Base-by-base conservation (phyloP, 1,140 invertebrate genomes). In the Leptonema lineaticorne region DNA sequence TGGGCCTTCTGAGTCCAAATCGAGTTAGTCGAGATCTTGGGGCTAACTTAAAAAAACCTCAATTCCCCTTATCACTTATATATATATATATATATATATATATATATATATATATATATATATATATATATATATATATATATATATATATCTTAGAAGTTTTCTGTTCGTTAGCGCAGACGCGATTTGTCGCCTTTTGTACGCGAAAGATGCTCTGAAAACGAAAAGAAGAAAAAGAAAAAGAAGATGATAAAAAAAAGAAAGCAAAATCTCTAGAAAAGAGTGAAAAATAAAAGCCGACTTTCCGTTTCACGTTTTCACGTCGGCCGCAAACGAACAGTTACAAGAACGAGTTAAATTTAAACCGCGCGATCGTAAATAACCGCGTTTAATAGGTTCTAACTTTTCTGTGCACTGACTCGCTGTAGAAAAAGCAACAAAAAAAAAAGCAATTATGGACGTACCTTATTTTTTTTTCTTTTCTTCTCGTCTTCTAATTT, bases 1-100 rank as follows among this genome's bases (percentile, higher is more conserved):
- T 53, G 50, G 50, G 50, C 50, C 50, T 53, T 53, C 50, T 24
- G 50, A 53, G 50, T 24, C 22, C 50, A 53, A 53, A 53, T 53
- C 50, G 50, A 53, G 50, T 53, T 53, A 53, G 50, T 24, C 22
- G 22, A 24, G 22, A 24, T 41, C 37, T 16, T 41, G n/a, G n/a
- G n/a, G n/a, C n/a, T n/a, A n/a, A n/a, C n/a, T n/a, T 7, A 24
- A 53, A 24, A 53, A 22, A 53, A 24, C 50, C 24, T 24, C 50
- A 26, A 53, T 53, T 26, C 50, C 22, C 50, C 50, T 53, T 53
- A 53, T 53, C n/a, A n/a, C n/a, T n/a, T n/a, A n/a, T n/a, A n/a
- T n/a, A n/a, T n/a, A n/a, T n/a, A n/a, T n/a, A n/a, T n/a, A n/a
- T n/a, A n/a, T n/a, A n/a, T n/a, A n/a, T n/a, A n/a, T n/a, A n/a